These are phyloP conservation scores for Vimba vimba DNA, from an alignment of 2,113 vertebrate genomes.

Conservation along the genomic window DNA sequence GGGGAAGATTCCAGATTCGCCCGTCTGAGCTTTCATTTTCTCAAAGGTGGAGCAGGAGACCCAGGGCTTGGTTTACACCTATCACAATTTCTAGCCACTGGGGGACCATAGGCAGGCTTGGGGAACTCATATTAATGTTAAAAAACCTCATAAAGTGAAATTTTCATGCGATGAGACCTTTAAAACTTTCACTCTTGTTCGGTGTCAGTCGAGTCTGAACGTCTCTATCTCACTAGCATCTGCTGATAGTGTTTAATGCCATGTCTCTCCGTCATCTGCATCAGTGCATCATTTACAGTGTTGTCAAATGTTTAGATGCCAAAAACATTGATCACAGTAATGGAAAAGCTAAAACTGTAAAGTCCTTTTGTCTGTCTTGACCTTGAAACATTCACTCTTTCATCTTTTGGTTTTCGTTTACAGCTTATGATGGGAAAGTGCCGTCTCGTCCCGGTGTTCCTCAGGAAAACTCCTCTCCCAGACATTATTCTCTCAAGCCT, in stretches of 20 bases:
- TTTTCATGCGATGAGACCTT: too few species aligned
- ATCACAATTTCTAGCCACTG: too few species aligned
- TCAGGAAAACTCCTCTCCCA: constrained; percentile 79
- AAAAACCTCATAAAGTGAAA: too few species aligned
- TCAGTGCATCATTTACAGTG: not conserved
- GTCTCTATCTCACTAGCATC: not conserved
- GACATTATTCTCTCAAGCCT: constrained; percentile 78
- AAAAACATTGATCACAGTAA: not conserved
- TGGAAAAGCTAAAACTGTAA: not conserved
- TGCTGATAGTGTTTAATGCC: not conserved
- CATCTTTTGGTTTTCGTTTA: not conserved
- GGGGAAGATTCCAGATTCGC: too few species aligned
- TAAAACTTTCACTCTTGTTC: not conserved
- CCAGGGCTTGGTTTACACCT: too few species aligned
- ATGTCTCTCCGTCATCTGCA: not conserved
- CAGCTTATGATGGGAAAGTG: constrained; percentile 69
- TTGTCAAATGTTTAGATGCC: not conserved
- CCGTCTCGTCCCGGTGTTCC: constrained; percentile 68
- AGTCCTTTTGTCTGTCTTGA: not conserved
- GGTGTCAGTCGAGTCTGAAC: not conserved
- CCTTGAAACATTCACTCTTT: not conserved
- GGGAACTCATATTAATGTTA: too few species aligned
- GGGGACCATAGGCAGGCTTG: too few species aligned
- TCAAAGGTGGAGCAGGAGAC: too few species aligned
- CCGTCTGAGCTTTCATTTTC: too few species aligned